Evolutionary conservation across 1,140 invertebrate genomes (phyloP), one percentile per base, ranked within the genome.

Genomic region (Campoletis sonorensis): DNA sequence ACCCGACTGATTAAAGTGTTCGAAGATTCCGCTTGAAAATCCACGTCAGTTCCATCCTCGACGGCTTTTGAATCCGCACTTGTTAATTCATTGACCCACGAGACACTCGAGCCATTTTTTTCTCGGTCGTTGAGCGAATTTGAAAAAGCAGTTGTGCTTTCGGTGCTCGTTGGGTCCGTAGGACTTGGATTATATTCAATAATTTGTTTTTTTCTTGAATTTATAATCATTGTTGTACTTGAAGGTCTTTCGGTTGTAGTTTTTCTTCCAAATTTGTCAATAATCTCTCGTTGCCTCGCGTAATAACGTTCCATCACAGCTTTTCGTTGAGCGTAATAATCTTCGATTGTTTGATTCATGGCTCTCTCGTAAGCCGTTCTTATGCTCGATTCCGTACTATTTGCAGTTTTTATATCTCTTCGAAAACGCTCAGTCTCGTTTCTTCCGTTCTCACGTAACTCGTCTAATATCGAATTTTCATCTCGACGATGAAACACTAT

Each of bases 231-330:
- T 23, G 61, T 4, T 16, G 61, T n/a, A n/a, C 16, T 54, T n/a
- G 18, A 4, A 1, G 51, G 51, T 3, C 4, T n/a, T 54, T 54
- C 13, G 7, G 68, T 15, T 10, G 26, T 27, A 1, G 10, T 40
- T 21, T 84, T 85, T 23, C 15, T 30, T 0, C 10, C 70, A 26
- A 87, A 86, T 37, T 78, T 85, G 23, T 79, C 58, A 4, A 45
- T 45, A 21, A 89, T 89, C 16, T 86, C 83, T 10, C 51, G 79
- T 40, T 88, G 83, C 27, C 85, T 79, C 21, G 82, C 84, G 49
- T 84, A 61, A 79, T 83, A 88, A 71, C 67, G 85, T 0, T 88
- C 86, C 87, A 88, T 88, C 10, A 87, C 81, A 0, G 84, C 83
- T 81, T 80, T 84, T 18, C 86, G 81, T 54, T 85, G 79, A 0